Base-by-base conservation (phyloP, 1,140 invertebrate genomes). In the Elysia chlorotica region DNA sequence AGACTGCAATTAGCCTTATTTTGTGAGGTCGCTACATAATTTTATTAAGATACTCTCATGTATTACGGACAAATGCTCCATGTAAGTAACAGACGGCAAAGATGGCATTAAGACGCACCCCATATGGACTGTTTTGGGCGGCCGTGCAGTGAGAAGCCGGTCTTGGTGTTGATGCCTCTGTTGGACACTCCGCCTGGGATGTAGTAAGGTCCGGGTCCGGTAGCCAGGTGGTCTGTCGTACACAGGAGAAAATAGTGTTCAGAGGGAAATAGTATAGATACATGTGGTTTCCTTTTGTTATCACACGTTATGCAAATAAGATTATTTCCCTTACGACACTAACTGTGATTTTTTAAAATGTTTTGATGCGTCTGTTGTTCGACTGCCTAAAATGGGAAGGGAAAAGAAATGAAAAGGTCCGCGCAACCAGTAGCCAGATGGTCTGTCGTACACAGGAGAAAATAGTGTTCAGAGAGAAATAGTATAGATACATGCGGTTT, bases 71-170 rank as follows among this genome's bases (percentile, higher is more conserved):
- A n/a, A 5, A 6, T 4, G 6, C 30, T n/a, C 30, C 30, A 23
- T 5, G n/a, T 28, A 33, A 6, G 10, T 57, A 2, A 30, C 33
- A 6, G 30, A 28, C n/a, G 54, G 19, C 28, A 37, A 36, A 36
- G 33, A 30, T 2, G 2, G 5, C 31, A 30, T 14, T 72, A 30
- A n/a, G n/a, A n/a, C 21, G 31, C 41, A 69, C 66, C 35, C 69
- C 66, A 76, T 1, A 69, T 59, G 1, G 71, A 65, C 0, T 61
- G 23, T 54, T 62, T 73, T 0, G 75, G 70, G 53, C 76, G 61
- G 17, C 74, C 79, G 35, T 61, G 37, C 33, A 80, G 65, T 28
- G 73, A 71, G 59, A 57, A 80, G 38, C 75, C 71, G 6, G 74
- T 68, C 0, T 36, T 66, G 6, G 21, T 28, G 0, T 69, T 74